phyloP scores from a whole-genome alignment of 1,140 invertebrate genomes.

The Mycetomoellerius zeteki region DNA sequence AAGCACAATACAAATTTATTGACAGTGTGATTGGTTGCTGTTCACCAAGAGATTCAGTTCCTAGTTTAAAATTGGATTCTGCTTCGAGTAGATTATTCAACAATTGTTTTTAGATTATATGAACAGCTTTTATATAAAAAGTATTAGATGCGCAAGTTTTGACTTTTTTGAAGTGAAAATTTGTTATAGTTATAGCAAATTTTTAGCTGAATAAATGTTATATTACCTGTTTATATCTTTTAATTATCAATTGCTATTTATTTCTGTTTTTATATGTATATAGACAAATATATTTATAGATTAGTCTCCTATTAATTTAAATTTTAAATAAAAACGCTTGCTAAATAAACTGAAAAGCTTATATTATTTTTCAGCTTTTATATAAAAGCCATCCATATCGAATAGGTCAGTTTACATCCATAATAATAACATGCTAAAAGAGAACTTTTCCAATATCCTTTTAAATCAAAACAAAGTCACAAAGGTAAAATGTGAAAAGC shows the following conservation, averaged over 20 bases:
- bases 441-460: constrained; percentile 31
- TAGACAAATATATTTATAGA: background rate
- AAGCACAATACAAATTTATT: no score
- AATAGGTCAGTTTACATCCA: constrained; percentile 14
- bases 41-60: background rate
- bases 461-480: constrained; percentile 24
- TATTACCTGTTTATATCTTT: background rate
- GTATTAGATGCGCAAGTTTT: background rate
- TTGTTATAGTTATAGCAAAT: background rate
- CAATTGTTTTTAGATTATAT: constrained; percentile 11
- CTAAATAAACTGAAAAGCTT: constrained; percentile 4
- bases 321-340: background rate
- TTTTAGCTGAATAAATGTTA: background rate
- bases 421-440: constrained; percentile 5
- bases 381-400: constrained; percentile 13
- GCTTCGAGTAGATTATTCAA: background rate
- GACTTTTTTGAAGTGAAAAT: background rate
- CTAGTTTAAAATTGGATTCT: constrained; percentile 25
- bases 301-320: background rate
- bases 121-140: background rate
- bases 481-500: background rate
- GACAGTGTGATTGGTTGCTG: background rate
- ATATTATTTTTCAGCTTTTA: constrained; percentile 21
- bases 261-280: background rate
- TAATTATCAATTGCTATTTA: background rate